Base-by-base conservation (phyloP, 1,140 invertebrate genomes). In the Atta cephalotes region DNA sequence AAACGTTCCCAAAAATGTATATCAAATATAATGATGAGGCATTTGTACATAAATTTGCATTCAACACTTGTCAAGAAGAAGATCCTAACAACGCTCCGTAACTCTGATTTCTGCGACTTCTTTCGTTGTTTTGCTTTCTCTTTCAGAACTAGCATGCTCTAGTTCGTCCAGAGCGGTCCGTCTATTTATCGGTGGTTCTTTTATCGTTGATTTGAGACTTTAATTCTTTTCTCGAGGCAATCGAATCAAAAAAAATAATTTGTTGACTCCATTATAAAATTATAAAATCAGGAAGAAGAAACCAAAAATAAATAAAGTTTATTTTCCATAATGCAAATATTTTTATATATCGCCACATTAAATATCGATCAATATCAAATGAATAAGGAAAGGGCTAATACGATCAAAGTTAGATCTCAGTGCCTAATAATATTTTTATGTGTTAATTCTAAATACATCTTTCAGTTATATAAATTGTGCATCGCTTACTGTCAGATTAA, bases 111-210 rank as follows among this genome's bases (percentile, higher is more conserved):
- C 71, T 87, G 79, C 89, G 89, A 90, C 90, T 93, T 92, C 88
- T 91, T 93, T 94, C 91, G 94, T 94, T 94, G 94, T 95, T 95
- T 95, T 95, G 94, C 94, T 95, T 95, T 95, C 94, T 95, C 94
- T 95, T 95, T 95, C 94, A 93, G 93, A 94, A 95, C 93, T 95
- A 94, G 94, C 94, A 95, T 94, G 94, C 94, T 95, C 94, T 95
- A 95, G 93, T 95, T 95, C 93, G 87, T 92, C 87, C 89, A 63
- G 85, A 91, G 85, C 60, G 70, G 31, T 89, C 63, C 85, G 87
- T 90, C 80, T 76, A 71, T 89, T 80, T 60, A 68, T 89, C 65
- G 74, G 86, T 72, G 72, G 85, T 58, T 88, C 86, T 85, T 80
- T 78, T 70, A 31, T 76, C 62, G 56, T 84, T 88, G 25, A 62